Evolutionary conservation across 2,113 vertebrate species (phyloP).

Genomic region (Miniopterus natalensis): DNA sequence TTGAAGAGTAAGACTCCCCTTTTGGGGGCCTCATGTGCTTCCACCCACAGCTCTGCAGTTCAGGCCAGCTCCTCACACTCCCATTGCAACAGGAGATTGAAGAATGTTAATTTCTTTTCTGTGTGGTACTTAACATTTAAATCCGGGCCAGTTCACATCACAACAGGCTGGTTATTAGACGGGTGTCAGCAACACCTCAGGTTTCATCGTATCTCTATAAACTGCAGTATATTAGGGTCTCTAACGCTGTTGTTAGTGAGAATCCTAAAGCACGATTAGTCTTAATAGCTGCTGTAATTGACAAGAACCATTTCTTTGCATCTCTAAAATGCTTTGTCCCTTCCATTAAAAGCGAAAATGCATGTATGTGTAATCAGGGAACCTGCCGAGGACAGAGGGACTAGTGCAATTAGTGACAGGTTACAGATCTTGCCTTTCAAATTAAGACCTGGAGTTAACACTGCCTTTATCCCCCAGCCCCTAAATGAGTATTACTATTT

Average conservation of each 20-base stretch:
- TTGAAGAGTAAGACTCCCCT: slow-evolving; percentile 37
- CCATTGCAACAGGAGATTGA: slow-evolving; percentile 23
- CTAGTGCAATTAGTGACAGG: slow-evolving; percentile 46
- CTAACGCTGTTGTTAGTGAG: slow-evolving; percentile 28
- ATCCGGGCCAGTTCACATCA: slow-evolving; percentile 53
- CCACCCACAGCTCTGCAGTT: neutral
- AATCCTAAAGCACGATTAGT: slow-evolving; percentile 52
- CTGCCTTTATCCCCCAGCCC: slow-evolving; percentile 32
- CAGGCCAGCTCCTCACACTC: neutral
- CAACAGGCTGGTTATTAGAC: slow-evolving; percentile 57
- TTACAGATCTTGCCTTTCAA: slow-evolving; percentile 62
- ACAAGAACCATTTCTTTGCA: slow-evolving; percentile 47
- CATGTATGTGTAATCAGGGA: neutral
- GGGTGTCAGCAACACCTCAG: slow-evolving; percentile 23
- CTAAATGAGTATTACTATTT: slow-evolving; percentile 49
- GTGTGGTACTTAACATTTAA: slow-evolving; percentile 72
- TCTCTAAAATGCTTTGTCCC: slow-evolving; percentile 12
- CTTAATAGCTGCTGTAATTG: neutral
- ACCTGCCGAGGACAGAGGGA: neutral
- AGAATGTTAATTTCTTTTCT: slow-evolving; percentile 79
- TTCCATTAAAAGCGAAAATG: slow-evolving; percentile 6
- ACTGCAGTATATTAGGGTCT: slow-evolving; percentile 23
- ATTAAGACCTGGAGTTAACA: slow-evolving; percentile 57
- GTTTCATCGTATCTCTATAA: slow-evolving; percentile 55
- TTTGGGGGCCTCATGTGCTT: slow-evolving; percentile 54